Conservation (phyloP, 1,140 invertebrate genomes). For the Heterodera carotae region DNA sequence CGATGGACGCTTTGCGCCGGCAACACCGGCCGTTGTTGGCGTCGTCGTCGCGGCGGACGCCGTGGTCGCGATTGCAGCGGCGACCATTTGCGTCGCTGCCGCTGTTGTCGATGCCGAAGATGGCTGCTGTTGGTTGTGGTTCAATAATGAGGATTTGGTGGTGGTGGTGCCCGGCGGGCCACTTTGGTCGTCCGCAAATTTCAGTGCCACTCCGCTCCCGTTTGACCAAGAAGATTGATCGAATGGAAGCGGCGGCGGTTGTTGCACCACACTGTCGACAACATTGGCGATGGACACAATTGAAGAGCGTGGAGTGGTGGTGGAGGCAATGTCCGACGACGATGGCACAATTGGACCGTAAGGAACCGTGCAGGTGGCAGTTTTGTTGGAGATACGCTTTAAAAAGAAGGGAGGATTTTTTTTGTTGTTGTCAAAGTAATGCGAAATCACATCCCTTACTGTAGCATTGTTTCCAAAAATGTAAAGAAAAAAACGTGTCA, state of each 20-base stretch:
- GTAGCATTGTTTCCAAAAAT: too few species aligned
- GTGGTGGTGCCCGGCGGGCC: too few species aligned
- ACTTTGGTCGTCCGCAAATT: too few species aligned
- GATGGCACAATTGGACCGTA: background rate
- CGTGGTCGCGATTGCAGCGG: background rate
- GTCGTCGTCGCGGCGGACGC: too few species aligned
- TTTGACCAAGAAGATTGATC: too few species aligned
- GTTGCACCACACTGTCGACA: background rate
- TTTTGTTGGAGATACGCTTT: background rate
- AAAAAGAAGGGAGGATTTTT: background rate
- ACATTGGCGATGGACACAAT: background rate
- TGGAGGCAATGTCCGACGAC: background rate
- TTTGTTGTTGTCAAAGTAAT: too few species aligned
- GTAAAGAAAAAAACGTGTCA: too few species aligned
- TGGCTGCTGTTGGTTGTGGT: background rate
- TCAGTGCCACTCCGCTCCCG: too few species aligned
- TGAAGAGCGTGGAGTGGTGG: background rate
- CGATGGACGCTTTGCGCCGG: background rate
- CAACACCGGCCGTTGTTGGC: background rate
- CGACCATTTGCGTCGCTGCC: conserved; percentile 1
- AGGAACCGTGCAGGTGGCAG: background rate
- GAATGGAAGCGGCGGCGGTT: too few species aligned
- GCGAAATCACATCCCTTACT: too few species aligned
- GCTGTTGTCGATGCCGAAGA: background rate
- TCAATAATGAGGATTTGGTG: too few species aligned